These are phyloP conservation scores for Euura saliciscinereae DNA, from an alignment of 1,140 invertebrate species.

Conservation along the genomic window DNA sequence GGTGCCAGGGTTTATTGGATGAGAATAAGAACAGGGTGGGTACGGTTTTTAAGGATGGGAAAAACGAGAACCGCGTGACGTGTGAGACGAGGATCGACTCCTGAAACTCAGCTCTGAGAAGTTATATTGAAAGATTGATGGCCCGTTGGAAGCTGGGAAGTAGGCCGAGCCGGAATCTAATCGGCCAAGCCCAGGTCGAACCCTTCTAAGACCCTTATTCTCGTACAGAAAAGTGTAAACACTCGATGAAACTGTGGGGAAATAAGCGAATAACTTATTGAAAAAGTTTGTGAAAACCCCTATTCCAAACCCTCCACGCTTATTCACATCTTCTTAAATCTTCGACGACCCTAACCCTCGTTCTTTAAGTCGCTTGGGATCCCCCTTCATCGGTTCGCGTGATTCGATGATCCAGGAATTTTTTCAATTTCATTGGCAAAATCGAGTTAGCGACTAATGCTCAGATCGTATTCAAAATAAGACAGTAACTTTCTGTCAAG, in stretches of 20 bases:
- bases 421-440: too few relatives aligned
- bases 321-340: too few relatives aligned
- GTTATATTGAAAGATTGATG: constrained; percentile 7
- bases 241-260: constrained; percentile 6
- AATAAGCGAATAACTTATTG: neutral
- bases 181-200: neutral
- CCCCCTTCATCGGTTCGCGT: too few relatives aligned
- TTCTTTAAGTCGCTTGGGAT: too few relatives aligned
- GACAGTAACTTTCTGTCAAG: too few relatives aligned
- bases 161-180: neutral
- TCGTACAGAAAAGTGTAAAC: neutral
- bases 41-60: neutral
- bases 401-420: too few relatives aligned
- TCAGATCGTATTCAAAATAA: too few relatives aligned
- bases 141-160: constrained; percentile 1
- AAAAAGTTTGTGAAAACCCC: too few relatives aligned
- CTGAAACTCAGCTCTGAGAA: neutral
- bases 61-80: neutral
- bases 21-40: neutral
- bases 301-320: too few relatives aligned
- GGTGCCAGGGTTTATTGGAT: too few relatives aligned
- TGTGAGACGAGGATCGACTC: neutral
- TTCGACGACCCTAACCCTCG: too few relatives aligned
- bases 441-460: too few relatives aligned
- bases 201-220: neutral